These are phyloP conservation scores for Mobula birostris DNA, from an alignment of 2,113 vertebrate genomes.

Conservation along the genomic window DNA sequence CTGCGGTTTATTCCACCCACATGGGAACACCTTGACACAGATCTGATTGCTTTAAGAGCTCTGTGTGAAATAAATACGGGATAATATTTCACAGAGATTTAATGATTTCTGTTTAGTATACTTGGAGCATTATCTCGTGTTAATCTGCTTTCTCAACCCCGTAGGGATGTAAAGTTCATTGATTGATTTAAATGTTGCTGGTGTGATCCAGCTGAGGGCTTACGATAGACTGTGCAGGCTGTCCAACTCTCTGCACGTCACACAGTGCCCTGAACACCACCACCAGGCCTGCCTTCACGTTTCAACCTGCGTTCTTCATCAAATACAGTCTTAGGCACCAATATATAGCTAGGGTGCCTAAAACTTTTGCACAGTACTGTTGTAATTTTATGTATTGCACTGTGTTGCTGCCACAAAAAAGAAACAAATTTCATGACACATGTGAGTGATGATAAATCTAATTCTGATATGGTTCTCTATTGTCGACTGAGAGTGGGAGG, in stretches of 20 bases:
- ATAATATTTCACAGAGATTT: neutral
- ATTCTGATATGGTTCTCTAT: too few relatives aligned
- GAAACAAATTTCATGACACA: too few relatives aligned
- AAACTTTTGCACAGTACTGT: too few relatives aligned
- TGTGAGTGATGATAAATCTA: too few relatives aligned
- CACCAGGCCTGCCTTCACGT: neutral
- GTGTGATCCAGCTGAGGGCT: neutral
- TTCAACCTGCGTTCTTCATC: too few relatives aligned
- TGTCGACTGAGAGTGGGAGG: too few relatives aligned
- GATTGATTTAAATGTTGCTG: neutral
- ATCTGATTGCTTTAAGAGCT: neutral
- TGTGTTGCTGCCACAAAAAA: too few relatives aligned
- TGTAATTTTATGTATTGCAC: too few relatives aligned
- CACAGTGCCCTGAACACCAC: neutral
- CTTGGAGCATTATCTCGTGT: neutral
- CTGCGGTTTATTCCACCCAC: too few relatives aligned
- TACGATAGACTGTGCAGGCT: neutral
- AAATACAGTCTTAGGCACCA: too few relatives aligned
- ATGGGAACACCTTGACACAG: too few relatives aligned
- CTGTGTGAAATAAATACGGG: neutral
- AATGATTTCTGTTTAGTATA: constrained; percentile 1
- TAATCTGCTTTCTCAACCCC: neutral
- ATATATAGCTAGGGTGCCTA: too few relatives aligned
- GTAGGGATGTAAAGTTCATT: neutral
- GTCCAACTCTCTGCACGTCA: neutral